These are phyloP conservation scores for Achlya flavicornis DNA, from an alignment of 2,888 invertebrate genomes.

Conservation along the genomic window DNA sequence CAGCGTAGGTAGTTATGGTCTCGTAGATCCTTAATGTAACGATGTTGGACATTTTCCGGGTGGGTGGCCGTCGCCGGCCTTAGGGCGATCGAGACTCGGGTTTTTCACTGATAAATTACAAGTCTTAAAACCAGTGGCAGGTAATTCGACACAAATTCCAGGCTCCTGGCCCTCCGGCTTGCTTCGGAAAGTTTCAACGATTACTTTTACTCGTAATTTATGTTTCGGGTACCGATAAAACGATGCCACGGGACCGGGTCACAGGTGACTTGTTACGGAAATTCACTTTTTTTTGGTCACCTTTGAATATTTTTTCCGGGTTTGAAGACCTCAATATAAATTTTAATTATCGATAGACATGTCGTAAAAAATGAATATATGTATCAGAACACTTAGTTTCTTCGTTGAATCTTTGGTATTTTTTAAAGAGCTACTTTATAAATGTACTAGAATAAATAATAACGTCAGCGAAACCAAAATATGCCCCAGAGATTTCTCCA, in stretches of 20 bases:
- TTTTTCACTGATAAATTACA: constrained; percentile 84
- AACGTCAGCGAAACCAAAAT: background rate
- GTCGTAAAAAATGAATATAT: constrained; percentile 34
- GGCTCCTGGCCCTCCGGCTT: constrained; percentile 63
- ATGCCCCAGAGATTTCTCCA: constrained; percentile 1
- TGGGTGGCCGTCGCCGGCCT: constrained; percentile 52
- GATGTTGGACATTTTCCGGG: constrained; percentile 66
- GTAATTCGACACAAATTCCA: constrained; percentile 83
- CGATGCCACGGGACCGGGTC: constrained; percentile 63
- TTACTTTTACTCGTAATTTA: constrained; percentile 81
- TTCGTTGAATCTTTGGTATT: no score
- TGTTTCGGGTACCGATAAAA: constrained; percentile 73
- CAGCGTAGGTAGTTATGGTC: constrained; percentile 47
- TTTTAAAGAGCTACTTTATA: background rate
- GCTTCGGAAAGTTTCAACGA: constrained; percentile 77
- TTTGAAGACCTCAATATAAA: constrained; percentile 50
- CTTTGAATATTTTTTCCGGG: constrained; percentile 44
- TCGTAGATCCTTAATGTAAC: constrained; percentile 55
- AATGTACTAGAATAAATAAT: background rate
- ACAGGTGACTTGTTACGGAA: constrained; percentile 69
- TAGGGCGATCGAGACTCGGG: constrained; percentile 63
- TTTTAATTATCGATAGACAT: no score
- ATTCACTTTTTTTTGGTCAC: constrained; percentile 50
- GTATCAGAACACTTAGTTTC: background rate
- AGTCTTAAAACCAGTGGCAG: constrained; percentile 85